Evolutionary conservation across 2,888 invertebrate genomes (phyloP).

Genomic region (Ryuthela nishihirai): DNA sequence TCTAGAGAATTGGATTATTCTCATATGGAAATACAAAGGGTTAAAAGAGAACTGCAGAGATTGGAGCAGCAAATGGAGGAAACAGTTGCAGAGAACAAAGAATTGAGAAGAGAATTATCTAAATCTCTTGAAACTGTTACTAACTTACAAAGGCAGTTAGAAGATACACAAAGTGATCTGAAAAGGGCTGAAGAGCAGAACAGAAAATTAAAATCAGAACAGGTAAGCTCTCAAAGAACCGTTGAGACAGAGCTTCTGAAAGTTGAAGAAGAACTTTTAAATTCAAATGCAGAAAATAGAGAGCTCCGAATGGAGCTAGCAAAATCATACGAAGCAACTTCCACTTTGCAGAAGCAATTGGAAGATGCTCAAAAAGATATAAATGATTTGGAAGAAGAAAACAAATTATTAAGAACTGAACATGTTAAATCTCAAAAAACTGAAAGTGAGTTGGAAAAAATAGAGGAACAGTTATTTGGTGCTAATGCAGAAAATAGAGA

Average conservation of each 20-base stretch:
- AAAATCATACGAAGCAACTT: conserved; percentile 28
- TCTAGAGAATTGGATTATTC: conserved; percentile 49
- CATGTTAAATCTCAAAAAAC: conserved; percentile 31
- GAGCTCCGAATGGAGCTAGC: conserved; percentile 34
- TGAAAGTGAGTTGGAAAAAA: conserved; percentile 26
- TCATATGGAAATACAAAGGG: conserved; percentile 48
- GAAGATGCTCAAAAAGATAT: conserved; percentile 34
- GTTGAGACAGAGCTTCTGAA: conserved; percentile 32
- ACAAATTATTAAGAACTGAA: conserved; percentile 34
- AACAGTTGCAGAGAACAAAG: conserved; percentile 41
- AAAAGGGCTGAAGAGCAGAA: conserved; percentile 74
- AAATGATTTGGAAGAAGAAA: conserved; percentile 36
- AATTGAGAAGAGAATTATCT: conserved; percentile 41
- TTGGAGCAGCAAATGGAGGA: conserved; percentile 39
- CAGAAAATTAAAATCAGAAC: conserved; percentile 24
- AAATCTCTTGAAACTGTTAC: conserved; percentile 43
- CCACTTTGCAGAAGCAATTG: conserved; percentile 26
- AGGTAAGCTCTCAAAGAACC: conserved; percentile 27
- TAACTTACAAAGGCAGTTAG: conserved; percentile 40
- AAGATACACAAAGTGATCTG: conserved; percentile 53
- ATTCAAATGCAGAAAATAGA: conserved; percentile 34
- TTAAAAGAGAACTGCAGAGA: conserved; percentile 39
- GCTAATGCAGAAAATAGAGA: conserved; percentile 34
- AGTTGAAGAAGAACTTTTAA: conserved; percentile 31
- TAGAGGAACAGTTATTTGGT: conserved; percentile 27